Evolutionary conservation across 2,888 invertebrate genomes (phyloP), one percentile per base, ranked within the genome.

Genomic region (Hyposoter dolosus): DNA sequence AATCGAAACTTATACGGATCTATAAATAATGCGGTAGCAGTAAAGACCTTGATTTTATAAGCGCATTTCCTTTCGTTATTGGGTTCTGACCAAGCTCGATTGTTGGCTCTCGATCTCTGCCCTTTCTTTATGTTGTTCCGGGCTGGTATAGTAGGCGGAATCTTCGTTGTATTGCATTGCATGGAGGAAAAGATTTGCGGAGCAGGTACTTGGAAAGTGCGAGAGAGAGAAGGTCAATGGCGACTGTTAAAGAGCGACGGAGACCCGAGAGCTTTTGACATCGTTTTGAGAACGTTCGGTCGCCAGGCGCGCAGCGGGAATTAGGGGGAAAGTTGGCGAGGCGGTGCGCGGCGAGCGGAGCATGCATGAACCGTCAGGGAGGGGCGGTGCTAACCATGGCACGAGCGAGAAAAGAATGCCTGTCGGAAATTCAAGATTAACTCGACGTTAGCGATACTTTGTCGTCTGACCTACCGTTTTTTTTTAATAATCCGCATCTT

Each of bases 371-470:
- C 53, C 53, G 50, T 53, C 66, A 23, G 50, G 66, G 77, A 77
- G 77, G 77, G 66, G 75, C 66, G 65, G 77, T 19, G 50, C 77
- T 68, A 77, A 50, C 77, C 77, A 50, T 77, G 53, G 53, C 66
- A 53, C 53, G 66, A 50, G 66, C 66, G 47, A 66, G 77, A 77
- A 23, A 74, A 60, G 17, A 43, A 74, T 56, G 56, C 60, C 23
- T 23, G 43, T 23, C 23, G 19, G 19, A n/a, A 66, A 53, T 77
- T 40, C 66, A 9, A 45, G 76, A 45, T 76, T 43, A 66, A 43
- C 76, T 77, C 40, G 23, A 40, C 53, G 50, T 40, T 66, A 19
- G 17, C 53, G 43, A 75, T 23, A 63, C 45, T 60, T 35, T 9
- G n/a, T 56, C 43, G 12, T 43, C 43, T 60, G 43, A 60, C 43